Evolutionary conservation across 2,888 invertebrate genomes (phyloP), one percentile per base, ranked within the genome.

Genomic region (Cyaniris semiargus): DNA sequence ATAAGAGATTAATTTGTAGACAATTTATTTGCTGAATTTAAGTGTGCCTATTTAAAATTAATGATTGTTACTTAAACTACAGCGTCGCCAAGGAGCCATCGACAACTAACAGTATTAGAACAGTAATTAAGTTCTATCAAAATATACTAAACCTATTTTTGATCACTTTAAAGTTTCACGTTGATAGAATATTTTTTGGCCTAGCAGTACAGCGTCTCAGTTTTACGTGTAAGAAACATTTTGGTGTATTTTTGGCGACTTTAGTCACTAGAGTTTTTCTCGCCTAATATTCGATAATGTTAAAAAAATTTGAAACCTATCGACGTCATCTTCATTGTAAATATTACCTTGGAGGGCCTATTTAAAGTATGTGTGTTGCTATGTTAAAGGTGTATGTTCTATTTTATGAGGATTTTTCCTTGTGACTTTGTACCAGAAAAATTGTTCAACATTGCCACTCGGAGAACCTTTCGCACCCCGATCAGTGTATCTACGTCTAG

Each of bases 311-410:
- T 88, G 85, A 88, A 86, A 91, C 89, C 89, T 91, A 90, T 90
- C 88, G 90, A 89, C 90, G 89, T 89, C 89, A 84, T 88, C 89
- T 89, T 91, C 91, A 91, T 85, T 93, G 93, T 93, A 93, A 89
- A 93, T 93, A 93, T 91, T 91, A 91, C 84, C 84, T 90, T 90
- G 88, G 88, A 92, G 89, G 92, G 93, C 92, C 92, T 93, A 93
- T 85, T 90, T 89, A 85, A 85, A 88, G 86, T 85, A 90, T 89
- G 90, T 89, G 89, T 92, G 90, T 92, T 90, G 89, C 89, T 91
- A 83, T 87, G 75, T 75, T 75, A 38, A 77, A 77, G 76, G 72
- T 58, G 74, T 74, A 74, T 53, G 74, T 74, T 74, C 74, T 74
- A 74, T 74, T 27, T 72, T 72, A 72, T 44, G 72, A 72, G 48